These are phyloP conservation scores for Diarsia brunnea DNA, from an alignment of 2,888 invertebrate genomes.

Conservation along the genomic window DNA sequence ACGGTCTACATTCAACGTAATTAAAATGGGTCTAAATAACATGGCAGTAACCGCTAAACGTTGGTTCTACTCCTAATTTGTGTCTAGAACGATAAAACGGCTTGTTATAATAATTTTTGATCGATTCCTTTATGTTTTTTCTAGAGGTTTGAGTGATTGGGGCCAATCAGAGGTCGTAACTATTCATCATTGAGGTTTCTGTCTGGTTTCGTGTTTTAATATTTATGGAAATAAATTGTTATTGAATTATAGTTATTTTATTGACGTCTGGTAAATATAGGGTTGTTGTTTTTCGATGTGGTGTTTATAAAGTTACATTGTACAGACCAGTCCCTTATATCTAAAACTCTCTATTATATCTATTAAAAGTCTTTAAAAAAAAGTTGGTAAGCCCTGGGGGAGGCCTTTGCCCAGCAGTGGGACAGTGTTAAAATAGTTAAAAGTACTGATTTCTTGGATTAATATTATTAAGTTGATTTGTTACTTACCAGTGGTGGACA, in stretches of 20 bases:
- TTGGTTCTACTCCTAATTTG: constrained; percentile 72
- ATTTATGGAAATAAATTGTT: constrained; percentile 43
- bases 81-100: constrained; percentile 72
- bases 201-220: constrained; percentile 33
- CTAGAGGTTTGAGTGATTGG: constrained; percentile 58
- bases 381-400: too few species aligned
- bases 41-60: constrained; percentile 72
- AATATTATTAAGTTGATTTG: too few species aligned
- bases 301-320: constrained; percentile 2
- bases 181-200: constrained; percentile 55
- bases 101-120: constrained; percentile 74
- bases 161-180: constrained; percentile 63
- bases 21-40: constrained; percentile 80
- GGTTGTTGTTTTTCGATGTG: constrained; percentile 33
- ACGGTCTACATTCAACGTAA: constrained; percentile 77
- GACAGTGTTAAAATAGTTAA: too few species aligned
- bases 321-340: too few species aligned
- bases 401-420: too few species aligned
- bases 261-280: constrained; percentile 38
- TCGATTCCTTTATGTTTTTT: constrained; percentile 64
- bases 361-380: too few species aligned
- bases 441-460: too few species aligned
- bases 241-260: constrained; percentile 44
- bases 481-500: too few species aligned
- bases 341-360: too few species aligned